These are phyloP conservation scores for Venturia canescens DNA, from an alignment of 1,140 invertebrate species.

Conservation along the genomic window DNA sequence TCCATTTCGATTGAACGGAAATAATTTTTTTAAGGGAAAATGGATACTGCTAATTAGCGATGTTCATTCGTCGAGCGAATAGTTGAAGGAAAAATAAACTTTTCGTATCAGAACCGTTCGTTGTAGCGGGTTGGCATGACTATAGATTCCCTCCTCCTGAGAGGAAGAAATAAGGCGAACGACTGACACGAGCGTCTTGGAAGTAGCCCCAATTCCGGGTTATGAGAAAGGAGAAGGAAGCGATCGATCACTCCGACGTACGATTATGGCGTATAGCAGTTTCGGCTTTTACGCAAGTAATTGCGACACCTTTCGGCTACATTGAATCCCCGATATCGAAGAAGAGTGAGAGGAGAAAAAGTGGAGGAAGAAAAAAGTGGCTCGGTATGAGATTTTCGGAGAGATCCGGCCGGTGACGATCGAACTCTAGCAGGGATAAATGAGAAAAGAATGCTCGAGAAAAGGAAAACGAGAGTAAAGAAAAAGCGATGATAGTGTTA, in stretches of 20 bases:
- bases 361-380: background rate
- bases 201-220: background rate
- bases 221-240: slow-evolving; percentile 36
- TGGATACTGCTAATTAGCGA: background rate
- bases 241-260: slow-evolving; percentile 57
- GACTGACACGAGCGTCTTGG: background rate
- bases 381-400: too few relatives aligned
- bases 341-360: background rate
- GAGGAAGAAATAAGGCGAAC: background rate
- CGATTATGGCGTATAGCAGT: background rate
- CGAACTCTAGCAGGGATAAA: too few relatives aligned
- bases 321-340: background rate
- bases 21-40: too few relatives aligned
- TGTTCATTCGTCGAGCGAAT: background rate
- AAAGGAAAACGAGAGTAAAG: background rate
- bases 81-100: background rate
- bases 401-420: too few relatives aligned
- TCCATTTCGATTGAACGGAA: too few relatives aligned
- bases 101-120: background rate
- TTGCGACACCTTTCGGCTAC: slow-evolving; percentile 47
- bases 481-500: background rate
- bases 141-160: background rate
- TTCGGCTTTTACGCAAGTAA: slow-evolving; percentile 51
- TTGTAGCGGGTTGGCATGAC: background rate
- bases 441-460: background rate